Evolutionary conservation across 2,113 vertebrate species (phyloP), one percentile per base, ranked within the genome.

Genomic region (Crocuta crocuta): DNA sequence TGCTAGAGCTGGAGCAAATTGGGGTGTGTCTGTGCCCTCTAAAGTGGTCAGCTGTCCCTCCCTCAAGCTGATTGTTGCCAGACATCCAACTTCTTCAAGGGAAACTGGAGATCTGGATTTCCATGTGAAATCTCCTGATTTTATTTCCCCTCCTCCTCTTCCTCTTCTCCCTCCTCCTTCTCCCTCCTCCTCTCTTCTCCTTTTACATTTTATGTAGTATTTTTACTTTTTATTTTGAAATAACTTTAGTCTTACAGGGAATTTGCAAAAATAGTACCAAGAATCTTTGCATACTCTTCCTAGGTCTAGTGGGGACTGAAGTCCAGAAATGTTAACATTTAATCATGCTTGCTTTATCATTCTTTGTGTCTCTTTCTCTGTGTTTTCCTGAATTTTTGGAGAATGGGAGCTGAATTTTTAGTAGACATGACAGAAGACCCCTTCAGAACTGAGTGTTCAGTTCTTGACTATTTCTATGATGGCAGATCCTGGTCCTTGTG

Each of bases 221-320:
- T 82, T 93, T 74, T 94, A 50, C 68, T 79, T 93, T 95, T 58
- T 71, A 83, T 53, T 89, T 89, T 35, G 39, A 91, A 61, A 81
- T 73, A 81, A 88, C 31, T 89, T 94, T 24, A 45, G 74, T 76
- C 66, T 82, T 91, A 79, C 7, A 92, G 31, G 8, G 68, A 94
- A 83, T 88, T 87, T 76, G 12, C 43, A 48, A 80, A 80, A 65
- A 61, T 21, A 58, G 65, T 87, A 39, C 35, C 35, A 50, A 76
- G 50, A 85, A 43, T 93, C 87, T 91, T 35, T 7, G 11, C 19
- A 33, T 61, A 28, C 1, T 45, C 53, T 66, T 94, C 7, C 13
- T 33, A 88, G 78, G 19, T 92, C 35, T 33, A n/a, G 31, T 31
- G 53, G 53, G 33, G 10, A 79, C 43, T 28, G 3, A n/a, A 84